These are phyloP conservation scores for Temnothorax curvispinosus DNA, from an alignment of 1,140 invertebrate species.

Conservation along the genomic window DNA sequence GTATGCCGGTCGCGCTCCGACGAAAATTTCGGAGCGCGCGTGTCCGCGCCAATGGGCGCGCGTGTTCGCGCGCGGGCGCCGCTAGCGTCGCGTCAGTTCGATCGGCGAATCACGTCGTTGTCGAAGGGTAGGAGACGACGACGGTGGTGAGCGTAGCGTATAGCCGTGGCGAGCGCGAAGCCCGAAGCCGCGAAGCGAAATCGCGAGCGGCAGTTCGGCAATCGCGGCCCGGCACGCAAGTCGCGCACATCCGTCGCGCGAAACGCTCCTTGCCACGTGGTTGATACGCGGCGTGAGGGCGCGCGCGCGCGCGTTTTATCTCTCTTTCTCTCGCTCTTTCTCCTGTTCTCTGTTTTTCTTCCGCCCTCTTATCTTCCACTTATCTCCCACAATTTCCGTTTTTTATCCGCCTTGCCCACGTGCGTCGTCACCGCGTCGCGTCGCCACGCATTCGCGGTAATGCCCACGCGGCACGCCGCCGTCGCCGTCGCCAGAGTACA, in stretches of 20 bases:
- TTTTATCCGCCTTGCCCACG: background rate
- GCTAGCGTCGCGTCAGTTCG: conserved; percentile 44
- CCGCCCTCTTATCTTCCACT: background rate
- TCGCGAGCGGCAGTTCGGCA: conserved; percentile 9
- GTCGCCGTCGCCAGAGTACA: background rate
- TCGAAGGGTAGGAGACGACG: conserved; percentile 19
- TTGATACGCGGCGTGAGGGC: background rate
- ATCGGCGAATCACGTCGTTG: conserved; percentile 27
- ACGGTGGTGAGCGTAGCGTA: background rate
- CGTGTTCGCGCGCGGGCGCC: background rate
- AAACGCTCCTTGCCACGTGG: conserved; percentile 53
- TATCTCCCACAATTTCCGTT: background rate
- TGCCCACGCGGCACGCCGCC: conserved; percentile 32
- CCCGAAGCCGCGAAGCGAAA: background rate
- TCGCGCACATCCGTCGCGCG: conserved; percentile 12
- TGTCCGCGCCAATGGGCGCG: conserved; percentile 38
- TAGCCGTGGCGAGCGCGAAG: background rate
- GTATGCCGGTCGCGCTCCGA: background rate
- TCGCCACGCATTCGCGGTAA: background rate
- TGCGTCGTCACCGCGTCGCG: background rate
- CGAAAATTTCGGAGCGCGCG: background rate
- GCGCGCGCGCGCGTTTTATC: background rate
- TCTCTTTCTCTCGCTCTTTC: background rate
- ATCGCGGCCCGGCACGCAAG: background rate
- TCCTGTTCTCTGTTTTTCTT: background rate